These are phyloP conservation scores for Alcis repandata DNA, from an alignment of 2,888 invertebrate species.

Conservation along the genomic window DNA sequence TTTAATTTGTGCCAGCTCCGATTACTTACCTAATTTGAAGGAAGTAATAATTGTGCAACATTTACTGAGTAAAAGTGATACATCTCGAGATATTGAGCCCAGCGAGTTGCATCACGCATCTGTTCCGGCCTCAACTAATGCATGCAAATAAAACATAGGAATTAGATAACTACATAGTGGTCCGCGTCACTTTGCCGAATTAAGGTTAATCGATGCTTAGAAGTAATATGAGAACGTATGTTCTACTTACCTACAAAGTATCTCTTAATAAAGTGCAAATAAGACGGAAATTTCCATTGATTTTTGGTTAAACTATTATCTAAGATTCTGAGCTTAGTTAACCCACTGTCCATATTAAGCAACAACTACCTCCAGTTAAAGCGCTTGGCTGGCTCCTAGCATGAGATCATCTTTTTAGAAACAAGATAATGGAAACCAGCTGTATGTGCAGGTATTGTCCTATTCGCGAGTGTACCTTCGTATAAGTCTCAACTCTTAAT, in stretches of 20 bases:
- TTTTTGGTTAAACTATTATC: too few relatives aligned
- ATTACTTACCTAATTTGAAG: not conserved
- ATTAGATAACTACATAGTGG: slow-evolving; percentile 9
- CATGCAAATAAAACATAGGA: slow-evolving; percentile 14
- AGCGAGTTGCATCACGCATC: slow-evolving; percentile 28
- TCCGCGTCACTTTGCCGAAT: not conserved
- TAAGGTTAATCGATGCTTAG: slow-evolving; percentile 6
- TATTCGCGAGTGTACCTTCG: too few relatives aligned
- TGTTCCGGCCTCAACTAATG: slow-evolving; percentile 15
- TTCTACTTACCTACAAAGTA: slow-evolving; percentile 1
- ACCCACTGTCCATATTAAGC: too few relatives aligned
- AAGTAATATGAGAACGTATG: not conserved
- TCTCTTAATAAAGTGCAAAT: not conserved
- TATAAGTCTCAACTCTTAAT: too few relatives aligned
- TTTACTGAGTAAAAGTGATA: slow-evolving; percentile 31
- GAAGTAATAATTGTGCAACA: slow-evolving; percentile 32
- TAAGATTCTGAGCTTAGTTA: too few relatives aligned
- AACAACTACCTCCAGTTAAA: too few relatives aligned
- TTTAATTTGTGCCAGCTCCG: too few relatives aligned
- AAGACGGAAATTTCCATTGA: too few relatives aligned
- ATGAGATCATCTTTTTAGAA: too few relatives aligned
- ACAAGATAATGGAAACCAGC: too few relatives aligned
- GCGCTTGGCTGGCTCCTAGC: too few relatives aligned
- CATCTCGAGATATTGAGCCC: slow-evolving; percentile 25
- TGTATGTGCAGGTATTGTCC: too few relatives aligned